A percentile compares a stretch with the other conserved stretches of the same genome.
phyloP scores from a whole-genome alignment of 2,888 invertebrate genomes.

The Anodontia alba region DNA sequence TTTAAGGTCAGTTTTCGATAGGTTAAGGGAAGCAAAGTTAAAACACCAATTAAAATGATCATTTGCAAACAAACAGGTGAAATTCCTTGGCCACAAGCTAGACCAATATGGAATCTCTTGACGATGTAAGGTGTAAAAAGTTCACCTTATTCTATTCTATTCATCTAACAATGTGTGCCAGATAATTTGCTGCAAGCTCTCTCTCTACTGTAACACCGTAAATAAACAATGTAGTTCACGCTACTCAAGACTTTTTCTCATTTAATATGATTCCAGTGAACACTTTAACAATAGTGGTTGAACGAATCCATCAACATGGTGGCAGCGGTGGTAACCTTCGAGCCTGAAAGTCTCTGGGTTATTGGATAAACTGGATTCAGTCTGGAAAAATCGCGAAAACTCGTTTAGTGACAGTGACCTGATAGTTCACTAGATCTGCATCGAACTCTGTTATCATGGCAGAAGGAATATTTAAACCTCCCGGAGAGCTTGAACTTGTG shows the following conservation, averaged over 20 bases:
- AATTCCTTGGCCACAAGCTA: too few species aligned
- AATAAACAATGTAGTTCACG: neutral
- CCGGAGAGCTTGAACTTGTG: conserved; percentile 1
- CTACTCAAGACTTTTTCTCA: neutral
- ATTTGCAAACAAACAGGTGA: too few species aligned
- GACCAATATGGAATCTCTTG: too few species aligned
- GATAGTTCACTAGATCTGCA: too few species aligned
- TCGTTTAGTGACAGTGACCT: neutral
- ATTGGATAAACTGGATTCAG: neutral
- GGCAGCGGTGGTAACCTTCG: neutral
- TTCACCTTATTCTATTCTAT: conserved; percentile 2
- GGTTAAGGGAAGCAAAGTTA: too few species aligned
- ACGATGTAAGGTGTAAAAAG: neutral
- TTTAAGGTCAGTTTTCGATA: too few species aligned
- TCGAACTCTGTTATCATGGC: neutral
- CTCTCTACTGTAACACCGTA: neutral
- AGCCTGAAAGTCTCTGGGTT: neutral
- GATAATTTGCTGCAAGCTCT: conserved; percentile 2
- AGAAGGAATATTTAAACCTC: conserved; percentile 17
- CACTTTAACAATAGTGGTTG: neutral
- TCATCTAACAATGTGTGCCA: neutral
- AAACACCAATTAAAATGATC: too few species aligned
- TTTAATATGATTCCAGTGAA: neutral
- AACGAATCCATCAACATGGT: conserved; percentile 3
- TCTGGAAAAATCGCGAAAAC: neutral